phyloP scores from a whole-genome alignment of 1,140 invertebrate genomes.

The Aphidius ervi region DNA sequence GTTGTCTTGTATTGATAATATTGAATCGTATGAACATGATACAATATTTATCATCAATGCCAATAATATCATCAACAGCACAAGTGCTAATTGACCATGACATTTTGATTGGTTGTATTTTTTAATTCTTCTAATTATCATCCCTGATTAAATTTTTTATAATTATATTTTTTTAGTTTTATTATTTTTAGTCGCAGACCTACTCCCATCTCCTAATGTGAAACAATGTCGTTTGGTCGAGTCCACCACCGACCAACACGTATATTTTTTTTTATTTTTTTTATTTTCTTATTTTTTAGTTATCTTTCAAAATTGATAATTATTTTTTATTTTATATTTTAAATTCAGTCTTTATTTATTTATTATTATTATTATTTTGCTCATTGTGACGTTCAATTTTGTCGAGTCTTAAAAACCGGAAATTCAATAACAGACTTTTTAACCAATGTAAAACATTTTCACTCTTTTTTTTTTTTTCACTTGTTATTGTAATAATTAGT shows the following conservation, averaged over 20 bases:
- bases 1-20: conserved; percentile 4
- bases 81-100: conserved; percentile 23
- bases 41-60: background rate
- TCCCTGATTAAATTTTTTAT: conserved; percentile 34
- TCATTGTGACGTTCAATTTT: background rate
- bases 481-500: too few species aligned
- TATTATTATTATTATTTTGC: background rate
- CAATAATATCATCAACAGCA: conserved; percentile 42
- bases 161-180: conserved; percentile 20
- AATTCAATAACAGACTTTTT: too few species aligned
- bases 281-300: background rate
- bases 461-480: too few species aligned
- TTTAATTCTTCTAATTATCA: conserved; percentile 44
- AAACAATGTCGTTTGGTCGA: conserved; percentile 11
- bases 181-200: conserved; percentile 24
- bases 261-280: too few species aligned
- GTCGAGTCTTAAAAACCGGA: too few species aligned
- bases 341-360: background rate
- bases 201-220: conserved; percentile 37
- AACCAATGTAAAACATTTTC: too few species aligned
- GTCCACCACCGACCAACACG: conserved; percentile 3
- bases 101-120: conserved; percentile 17
- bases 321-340: background rate
- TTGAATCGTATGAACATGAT: background rate
- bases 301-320: background rate